Evolutionary conservation across 2,888 invertebrate genomes (phyloP).

Genomic region (Sinodicranocentrus sp.): DNA sequence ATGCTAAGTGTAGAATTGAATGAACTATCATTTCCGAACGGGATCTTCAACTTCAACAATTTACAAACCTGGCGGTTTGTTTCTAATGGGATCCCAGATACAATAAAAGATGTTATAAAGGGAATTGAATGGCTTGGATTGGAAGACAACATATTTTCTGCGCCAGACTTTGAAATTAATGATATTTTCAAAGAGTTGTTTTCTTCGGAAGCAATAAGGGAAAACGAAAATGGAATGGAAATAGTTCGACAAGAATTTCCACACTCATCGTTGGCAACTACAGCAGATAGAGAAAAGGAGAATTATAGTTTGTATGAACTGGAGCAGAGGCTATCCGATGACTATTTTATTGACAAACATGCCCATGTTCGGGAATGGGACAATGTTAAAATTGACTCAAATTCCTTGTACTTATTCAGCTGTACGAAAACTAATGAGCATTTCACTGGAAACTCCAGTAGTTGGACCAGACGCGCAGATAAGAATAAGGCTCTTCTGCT

Average conservation of each 20-base stretch:
- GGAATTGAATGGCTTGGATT: background rate
- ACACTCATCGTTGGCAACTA: background rate
- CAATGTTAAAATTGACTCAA: too few species aligned
- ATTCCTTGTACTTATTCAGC: too few species aligned
- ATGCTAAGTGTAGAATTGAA: background rate
- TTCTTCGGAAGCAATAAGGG: background rate
- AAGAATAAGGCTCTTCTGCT: too few species aligned
- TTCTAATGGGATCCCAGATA: background rate
- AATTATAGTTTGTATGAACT: too few species aligned
- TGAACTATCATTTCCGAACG: background rate
- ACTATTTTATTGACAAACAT: too few species aligned
- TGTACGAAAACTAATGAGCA: too few species aligned
- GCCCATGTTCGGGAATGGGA: too few species aligned
- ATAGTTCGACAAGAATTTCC: background rate
- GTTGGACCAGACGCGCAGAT: too few species aligned
- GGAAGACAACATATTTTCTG: background rate
- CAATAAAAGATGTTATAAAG: background rate
- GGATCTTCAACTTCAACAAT: background rate
- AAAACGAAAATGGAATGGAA: background rate
- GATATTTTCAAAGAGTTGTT: background rate
- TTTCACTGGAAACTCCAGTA: too few species aligned
- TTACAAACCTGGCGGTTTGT: background rate
- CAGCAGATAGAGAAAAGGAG: too few species aligned
- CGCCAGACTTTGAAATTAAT: background rate
- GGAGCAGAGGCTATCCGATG: too few species aligned